Evolutionary conservation across 2,113 vertebrate genomes (phyloP).

Genomic region (Pan paniscus): DNA sequence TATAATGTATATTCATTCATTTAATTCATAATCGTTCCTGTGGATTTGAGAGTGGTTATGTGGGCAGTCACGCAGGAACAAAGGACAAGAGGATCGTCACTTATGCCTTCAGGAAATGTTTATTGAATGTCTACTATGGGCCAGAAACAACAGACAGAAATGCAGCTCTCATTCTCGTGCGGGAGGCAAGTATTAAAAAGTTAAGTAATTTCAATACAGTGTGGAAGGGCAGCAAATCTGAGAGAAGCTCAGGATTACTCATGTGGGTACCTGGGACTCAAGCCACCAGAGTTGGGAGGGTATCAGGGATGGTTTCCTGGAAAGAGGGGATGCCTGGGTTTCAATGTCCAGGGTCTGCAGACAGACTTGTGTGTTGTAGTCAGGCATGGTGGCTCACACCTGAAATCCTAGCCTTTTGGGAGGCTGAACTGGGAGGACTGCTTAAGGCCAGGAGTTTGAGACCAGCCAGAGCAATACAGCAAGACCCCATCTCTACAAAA

Average conservation of each 20-base stretch:
- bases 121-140: neutral
- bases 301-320: neutral
- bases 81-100: neutral
- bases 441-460: too few relatives aligned
- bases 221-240: neutral
- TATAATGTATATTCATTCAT: neutral
- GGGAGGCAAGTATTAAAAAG: neutral
- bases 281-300: neutral
- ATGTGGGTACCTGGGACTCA: neutral
- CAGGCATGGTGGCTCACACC: too few relatives aligned
- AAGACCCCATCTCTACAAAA: too few relatives aligned
- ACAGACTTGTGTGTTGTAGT: neutral
- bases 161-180: neutral
- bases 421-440: too few relatives aligned
- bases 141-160: neutral
- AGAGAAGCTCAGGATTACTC: neutral
- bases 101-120: neutral
- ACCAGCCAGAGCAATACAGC: too few relatives aligned
- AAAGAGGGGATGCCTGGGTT: neutral
- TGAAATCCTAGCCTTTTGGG: too few relatives aligned
- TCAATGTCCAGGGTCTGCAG: neutral
- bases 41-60: neutral
- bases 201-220: neutral
- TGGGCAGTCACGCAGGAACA: neutral
- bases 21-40: neutral